phyloP scores from a whole-genome alignment of 2,113 vertebrate species.

The Paralichthys olivaceus region DNA sequence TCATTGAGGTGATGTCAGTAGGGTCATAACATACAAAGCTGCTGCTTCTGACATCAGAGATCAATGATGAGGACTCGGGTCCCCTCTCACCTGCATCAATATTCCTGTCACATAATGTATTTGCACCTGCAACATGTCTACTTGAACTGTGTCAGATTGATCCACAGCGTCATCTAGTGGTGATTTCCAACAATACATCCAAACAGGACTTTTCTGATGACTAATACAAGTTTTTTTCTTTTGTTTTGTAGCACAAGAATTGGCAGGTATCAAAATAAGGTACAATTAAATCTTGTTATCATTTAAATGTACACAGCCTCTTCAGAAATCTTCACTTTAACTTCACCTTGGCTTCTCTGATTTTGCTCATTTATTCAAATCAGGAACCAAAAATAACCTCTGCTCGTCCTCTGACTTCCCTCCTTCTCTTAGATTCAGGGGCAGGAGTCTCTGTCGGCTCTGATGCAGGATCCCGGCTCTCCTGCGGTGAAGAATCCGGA shows the following conservation, averaged over 20 bases:
- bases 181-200: background rate
- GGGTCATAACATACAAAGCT: slow-evolving; percentile 45
- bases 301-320: background rate
- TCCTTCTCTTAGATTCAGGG: slow-evolving; percentile 26
- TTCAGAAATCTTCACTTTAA: background rate
- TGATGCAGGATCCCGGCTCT: slow-evolving; percentile 74
- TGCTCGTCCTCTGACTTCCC: background rate
- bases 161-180: slow-evolving; percentile 61
- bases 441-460: slow-evolving; percentile 66
- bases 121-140: slow-evolving; percentile 9
- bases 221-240: background rate
- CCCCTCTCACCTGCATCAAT: slow-evolving; percentile 24
- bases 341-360: background rate
- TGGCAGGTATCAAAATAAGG: slow-evolving; percentile 28
- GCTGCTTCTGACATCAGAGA: slow-evolving; percentile 48
- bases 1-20: slow-evolving; percentile 22
- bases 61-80: slow-evolving; percentile 51
- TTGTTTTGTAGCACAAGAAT: slow-evolving; percentile 47
- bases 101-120: slow-evolving; percentile 19
- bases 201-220: background rate
- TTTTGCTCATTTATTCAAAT: background rate
- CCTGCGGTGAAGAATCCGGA: slow-evolving; percentile 63
- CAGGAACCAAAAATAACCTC: background rate
- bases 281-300: slow-evolving; percentile 5
- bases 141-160: slow-evolving; percentile 1